Percentiles rank a stretch among this genome's conserved stretches.
Conservation (phyloP, 2,888 invertebrate genomes). For the Tenodera sinensis region DNA sequence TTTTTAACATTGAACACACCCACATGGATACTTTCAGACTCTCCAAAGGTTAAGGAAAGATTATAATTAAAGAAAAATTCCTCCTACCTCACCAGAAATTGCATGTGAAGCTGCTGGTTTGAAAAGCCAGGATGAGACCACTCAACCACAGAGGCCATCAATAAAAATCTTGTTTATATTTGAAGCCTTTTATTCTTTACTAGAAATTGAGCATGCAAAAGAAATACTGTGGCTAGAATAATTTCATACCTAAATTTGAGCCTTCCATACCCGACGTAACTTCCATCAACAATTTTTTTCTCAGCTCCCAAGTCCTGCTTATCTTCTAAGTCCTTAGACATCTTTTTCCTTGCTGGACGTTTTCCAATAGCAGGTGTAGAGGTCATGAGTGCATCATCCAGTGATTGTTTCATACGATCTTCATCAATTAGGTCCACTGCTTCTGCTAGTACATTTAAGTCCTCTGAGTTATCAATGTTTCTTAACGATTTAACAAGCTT, state of each 20-base stretch:
- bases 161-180: too few relatives aligned
- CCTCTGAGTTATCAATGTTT: background rate
- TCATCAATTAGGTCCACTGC: background rate
- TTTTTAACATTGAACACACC: too few relatives aligned
- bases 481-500: background rate
- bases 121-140: too few relatives aligned
- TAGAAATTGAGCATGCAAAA: too few relatives aligned
- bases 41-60: too few relatives aligned
- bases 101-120: too few relatives aligned
- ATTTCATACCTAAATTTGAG: constrained; percentile 37
- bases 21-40: too few relatives aligned
- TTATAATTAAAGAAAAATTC: too few relatives aligned
- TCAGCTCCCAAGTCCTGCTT: background rate
- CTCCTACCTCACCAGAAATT: too few relatives aligned
- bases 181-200: too few relatives aligned
- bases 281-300: constrained; percentile 38
- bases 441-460: background rate
- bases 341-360: background rate
- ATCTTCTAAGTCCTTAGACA: constrained; percentile 15
- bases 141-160: too few relatives aligned
- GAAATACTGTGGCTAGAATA: too few relatives aligned
- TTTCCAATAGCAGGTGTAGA: constrained; percentile 20
- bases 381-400: background rate
- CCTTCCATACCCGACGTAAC: constrained; percentile 42
- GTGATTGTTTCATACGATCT: background rate